Evolutionary conservation across 2,888 invertebrate species (phyloP), one percentile per base, ranked within the genome.

Genomic region (Polydrusus tereticollis): DNA sequence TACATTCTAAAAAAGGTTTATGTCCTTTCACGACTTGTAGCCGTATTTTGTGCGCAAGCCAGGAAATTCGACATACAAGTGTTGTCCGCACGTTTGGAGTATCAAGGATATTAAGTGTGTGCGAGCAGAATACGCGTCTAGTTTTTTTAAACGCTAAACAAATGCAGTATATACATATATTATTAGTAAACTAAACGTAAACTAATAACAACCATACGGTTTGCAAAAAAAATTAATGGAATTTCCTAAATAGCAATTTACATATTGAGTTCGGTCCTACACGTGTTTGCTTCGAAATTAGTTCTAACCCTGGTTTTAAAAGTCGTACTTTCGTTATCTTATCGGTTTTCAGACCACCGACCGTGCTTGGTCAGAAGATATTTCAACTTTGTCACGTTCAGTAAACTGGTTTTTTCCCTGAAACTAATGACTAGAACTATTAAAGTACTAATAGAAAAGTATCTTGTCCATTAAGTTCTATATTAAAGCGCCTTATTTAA

Each of bases 1-100:
- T 82, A 81, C 78, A 64, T 75, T 73, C 82, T 80, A 79, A 81
- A 83, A 82, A 82, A 78, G 83, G 83, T 77, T 76, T 77, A 77
- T 81, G 82, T 82, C 82, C 82, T 83, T 82, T 82, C 82, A 80
- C 81, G 78, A 77, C 72, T 73, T 72, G 76, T 74, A 33, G 72
- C 72, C 69, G 66, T 43, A 65, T 64, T 65, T 59, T 67, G 58
- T 77, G 82, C 83, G 84, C 83, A 82, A 79, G 81, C 77, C 80
- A 83, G 84, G 83, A 84, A 83, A 82, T 77, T 73, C 71, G 41
- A 66, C 70, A 82, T 76, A 73, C 75, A 60, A 68, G 67, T 43
- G 20, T 63, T 50, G 58, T 52, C 12, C 43, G 62, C 70, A 68
- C 74, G 67, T 59, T 74, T 47, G 33, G 58, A 8, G 20, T 68